Evolutionary conservation across 2,888 invertebrate species (phyloP).

Genomic region (Melanostoma mellinum): DNA sequence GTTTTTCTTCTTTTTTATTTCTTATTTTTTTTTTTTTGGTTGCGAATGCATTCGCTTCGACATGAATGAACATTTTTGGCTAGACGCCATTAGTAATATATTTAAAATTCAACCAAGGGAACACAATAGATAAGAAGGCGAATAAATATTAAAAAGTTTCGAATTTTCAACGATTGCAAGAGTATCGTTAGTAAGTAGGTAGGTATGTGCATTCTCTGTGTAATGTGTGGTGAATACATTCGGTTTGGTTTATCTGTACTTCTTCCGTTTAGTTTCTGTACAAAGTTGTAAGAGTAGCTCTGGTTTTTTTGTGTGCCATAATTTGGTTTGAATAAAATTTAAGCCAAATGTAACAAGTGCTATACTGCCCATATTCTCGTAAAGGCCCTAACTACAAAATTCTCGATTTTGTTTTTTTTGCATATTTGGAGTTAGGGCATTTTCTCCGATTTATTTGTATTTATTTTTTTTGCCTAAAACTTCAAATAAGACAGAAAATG

Average conservation of each 20-base stretch:
- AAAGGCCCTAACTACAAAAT: no score
- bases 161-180: conserved; percentile 55
- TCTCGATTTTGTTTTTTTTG: no score
- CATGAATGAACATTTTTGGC: conserved; percentile 73
- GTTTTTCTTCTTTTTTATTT: conserved; percentile 24
- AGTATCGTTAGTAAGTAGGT: conserved; percentile 29
- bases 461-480: no score
- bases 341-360: conserved; percentile 9
- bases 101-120: conserved; percentile 76
- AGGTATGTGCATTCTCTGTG: conserved; percentile 2
- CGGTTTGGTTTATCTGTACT: conserved; percentile 12
- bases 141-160: conserved; percentile 73
- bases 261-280: background rate
- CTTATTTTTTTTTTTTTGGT: conserved; percentile 9
- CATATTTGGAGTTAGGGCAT: no score
- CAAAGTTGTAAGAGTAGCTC: background rate
- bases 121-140: conserved; percentile 74
- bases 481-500: no score
- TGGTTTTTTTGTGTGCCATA: background rate
- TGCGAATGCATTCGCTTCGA: conserved; percentile 48
- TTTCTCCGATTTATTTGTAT: no score
- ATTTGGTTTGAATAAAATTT: conserved; percentile 4
- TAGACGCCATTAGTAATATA: conserved; percentile 76
- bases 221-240: conserved; percentile 1
- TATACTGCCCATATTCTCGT: no score